Conservation (phyloP, 2,797 vertebrate genomes). For the Limosa lapponica region DNA sequence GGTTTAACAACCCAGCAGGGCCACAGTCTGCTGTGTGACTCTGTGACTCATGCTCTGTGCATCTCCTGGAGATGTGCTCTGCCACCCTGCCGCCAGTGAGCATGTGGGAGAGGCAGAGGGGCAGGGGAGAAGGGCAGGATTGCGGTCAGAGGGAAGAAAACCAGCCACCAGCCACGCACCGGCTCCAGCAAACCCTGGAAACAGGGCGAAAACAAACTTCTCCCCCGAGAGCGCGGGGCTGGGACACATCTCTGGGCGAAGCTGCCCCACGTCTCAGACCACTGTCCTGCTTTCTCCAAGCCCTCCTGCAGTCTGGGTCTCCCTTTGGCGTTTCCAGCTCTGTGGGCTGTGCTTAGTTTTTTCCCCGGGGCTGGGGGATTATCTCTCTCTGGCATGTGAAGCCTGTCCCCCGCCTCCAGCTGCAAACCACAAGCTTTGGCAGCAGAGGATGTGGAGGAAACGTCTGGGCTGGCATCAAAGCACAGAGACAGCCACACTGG, state of each 20-base stretch:
- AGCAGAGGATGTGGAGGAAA: background rate
- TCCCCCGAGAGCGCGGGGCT: background rate
- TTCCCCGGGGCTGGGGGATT: background rate
- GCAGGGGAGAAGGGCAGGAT: fast-evolving
- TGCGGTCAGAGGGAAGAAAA: background rate
- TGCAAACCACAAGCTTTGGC: fast-evolving
- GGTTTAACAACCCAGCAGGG: too few species aligned
- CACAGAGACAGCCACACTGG: background rate
- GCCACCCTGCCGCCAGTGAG: background rate
- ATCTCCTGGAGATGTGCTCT: background rate
- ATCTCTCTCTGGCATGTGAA: background rate
- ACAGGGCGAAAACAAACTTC: fast-evolving
- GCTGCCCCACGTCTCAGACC: background rate
- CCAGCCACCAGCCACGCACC: fast-evolving
- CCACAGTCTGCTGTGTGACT: too few species aligned
- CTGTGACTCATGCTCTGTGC: too few species aligned
- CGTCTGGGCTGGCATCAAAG: background rate
- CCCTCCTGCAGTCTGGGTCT: fast-evolving
- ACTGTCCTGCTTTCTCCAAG: fast-evolving
- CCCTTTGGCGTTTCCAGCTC: fast-evolving
- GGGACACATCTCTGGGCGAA: background rate
- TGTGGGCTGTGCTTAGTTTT: fast-evolving
- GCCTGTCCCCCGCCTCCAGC: background rate
- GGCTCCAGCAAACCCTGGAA: fast-evolving
- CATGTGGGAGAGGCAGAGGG: background rate